Evolutionary conservation across 2,888 invertebrate species (phyloP), one percentile per base, ranked within the genome.

Genomic region (Scotopteryx bipunctaria): DNA sequence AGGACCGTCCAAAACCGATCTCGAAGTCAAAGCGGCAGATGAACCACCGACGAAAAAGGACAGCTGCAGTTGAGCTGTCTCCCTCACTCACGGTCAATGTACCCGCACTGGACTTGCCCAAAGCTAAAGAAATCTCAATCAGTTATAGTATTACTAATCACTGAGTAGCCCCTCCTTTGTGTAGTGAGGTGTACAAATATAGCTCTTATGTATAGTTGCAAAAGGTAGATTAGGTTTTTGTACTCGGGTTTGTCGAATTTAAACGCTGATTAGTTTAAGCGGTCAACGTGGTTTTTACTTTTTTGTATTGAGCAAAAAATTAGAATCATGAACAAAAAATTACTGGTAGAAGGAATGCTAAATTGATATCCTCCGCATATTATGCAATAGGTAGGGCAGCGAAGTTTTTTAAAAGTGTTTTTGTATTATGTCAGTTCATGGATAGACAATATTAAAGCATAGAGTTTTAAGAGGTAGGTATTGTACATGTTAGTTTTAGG

Each of bases 121-220:
- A 86, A 86, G 81, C 77, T 81, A 74, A 80, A 76, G 86, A 85
- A 88, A 88, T 87, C 88, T 88, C 88, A 86, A 73, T 70, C 78
- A 78, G 78, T 78, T 82, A 85, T 79, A 83, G 76, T 81, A 80
- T 81, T 82, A 79, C 73, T 76, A 76, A 74, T 81, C 77, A 83
- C 78, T 78, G 79, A 81, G 68, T 74, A 73, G 69, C 71, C 74
- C 69, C 76, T 72, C 76, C 77, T 70, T 68, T 59, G 56, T 47
- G 45, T 63, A 64, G 77, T 67, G 70, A 66, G 69, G 67, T 74
- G 76, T 74, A 75, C 70, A 73, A 74, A 71, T 66, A 59, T 73
- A 76, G 71, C 64, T 70, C 62, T 59, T 68, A 67, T 66, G 61
- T 42, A 31, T 45, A 52, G 42, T 41, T 2, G 38, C 37, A 46